Base-by-base conservation (phyloP, 2,888 invertebrate species). In the Cybosia mesomella region DNA sequence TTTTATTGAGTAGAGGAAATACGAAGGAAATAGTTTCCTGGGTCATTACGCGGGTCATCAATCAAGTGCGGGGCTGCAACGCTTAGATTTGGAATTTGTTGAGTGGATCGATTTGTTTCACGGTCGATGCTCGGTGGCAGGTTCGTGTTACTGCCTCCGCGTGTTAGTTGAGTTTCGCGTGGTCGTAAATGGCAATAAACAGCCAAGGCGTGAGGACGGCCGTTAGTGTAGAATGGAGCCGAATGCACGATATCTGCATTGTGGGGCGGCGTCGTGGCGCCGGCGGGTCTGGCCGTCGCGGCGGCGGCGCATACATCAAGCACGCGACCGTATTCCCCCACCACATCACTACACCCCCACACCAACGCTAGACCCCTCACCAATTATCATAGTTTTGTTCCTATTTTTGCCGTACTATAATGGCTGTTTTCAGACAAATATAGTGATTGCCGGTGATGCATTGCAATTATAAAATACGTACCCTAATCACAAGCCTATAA, bases 1-100 rank as follows among this genome's bases (percentile, higher is more conserved):
- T 93, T 94, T 94, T 93, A 94, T 94, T 92, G 92, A 94, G 92
- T 93, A 86, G 87, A 92, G 94, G 95, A 94, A 94, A 94, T 92
- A 91, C 89, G 90, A 87, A 92, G 94, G 94, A 94, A 95, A 94
- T 93, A 93, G 93, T 93, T 94, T 91, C 91, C 89, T 91, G 92
- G 87, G 89, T 94, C 93, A 94, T 94, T 94, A 94, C 91, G 88
- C 86, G 82, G 84, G 86, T 85, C 93, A 95, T 95, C 94, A 93
- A 95, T 94, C 95, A 94, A 91, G 88, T 87, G 85, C 85, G 84
- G 86, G 82, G 83, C 83, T 84, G 83, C 80, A 83, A 77, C 79
- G 83, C 82, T 85, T 84, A 84, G 87, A 87, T 89, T 90, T 87
- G 81, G 84, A 81, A 83, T 80, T 77, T 73, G 80, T 82, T 73